A percentile compares a stretch with the other conserved stretches of the same genome.
These are phyloP conservation scores for Mellilla xanthometata DNA, from an alignment of 2,888 invertebrate genomes.

Conservation along the genomic window DNA sequence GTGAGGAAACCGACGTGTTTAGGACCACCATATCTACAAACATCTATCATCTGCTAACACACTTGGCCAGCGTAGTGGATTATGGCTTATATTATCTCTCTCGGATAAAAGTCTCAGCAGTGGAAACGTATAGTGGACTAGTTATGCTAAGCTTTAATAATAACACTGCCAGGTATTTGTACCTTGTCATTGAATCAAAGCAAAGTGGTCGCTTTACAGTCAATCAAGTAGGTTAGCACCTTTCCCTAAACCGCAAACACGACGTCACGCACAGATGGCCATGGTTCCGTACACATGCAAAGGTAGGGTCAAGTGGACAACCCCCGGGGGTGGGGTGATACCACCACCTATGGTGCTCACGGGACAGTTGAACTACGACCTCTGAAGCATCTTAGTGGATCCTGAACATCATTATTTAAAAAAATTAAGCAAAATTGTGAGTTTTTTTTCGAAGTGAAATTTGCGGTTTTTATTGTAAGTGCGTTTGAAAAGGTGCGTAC, in stretches of 20 bases:
- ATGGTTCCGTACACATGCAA: conserved; percentile 44
- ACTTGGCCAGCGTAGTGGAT: no score
- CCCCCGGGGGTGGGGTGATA: conserved; percentile 67
- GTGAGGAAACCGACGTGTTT: no score
- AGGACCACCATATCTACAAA: no score
- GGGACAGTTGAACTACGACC: conserved; percentile 66
- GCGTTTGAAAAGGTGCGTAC: not conserved
- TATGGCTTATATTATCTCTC: no score
- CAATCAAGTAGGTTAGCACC: conserved; percentile 25
- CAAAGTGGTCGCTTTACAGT: conserved; percentile 18
- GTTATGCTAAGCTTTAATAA: no score
- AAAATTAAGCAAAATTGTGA: no score
- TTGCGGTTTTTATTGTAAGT: not conserved
- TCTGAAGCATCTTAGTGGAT: conserved; percentile 37
- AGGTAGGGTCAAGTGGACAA: conserved; percentile 72
- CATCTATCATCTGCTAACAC: no score
- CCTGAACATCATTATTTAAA: conserved; percentile 47
- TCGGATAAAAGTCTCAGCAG: no score
- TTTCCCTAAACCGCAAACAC: conserved; percentile 15
- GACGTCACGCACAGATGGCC: conserved; percentile 65
- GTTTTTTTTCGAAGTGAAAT: conserved; percentile 17
- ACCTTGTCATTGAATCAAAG: conserved; percentile 8
- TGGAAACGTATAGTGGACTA: no score
- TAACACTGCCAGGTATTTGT: no score
- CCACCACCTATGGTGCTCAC: conserved; percentile 61